phyloP scores from a whole-genome alignment of 2,888 invertebrate species.

The Clivina fossor region DNA sequence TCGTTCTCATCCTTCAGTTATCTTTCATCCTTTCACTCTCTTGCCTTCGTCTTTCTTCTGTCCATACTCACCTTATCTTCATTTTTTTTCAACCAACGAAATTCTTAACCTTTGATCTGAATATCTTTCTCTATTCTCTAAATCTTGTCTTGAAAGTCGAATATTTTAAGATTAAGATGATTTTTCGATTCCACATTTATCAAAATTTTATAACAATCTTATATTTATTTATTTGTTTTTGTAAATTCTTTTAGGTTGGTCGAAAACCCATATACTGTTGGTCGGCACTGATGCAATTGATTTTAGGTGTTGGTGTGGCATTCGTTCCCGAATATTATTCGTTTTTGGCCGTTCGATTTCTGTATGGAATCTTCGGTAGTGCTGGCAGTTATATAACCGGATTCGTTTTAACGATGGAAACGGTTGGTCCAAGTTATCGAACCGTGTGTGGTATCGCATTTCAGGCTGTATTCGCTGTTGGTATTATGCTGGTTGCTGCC shows the following conservation, averaged over 20 bases:
- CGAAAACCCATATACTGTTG: constrained; percentile 77
- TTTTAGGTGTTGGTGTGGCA: constrained; percentile 67
- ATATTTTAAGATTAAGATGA: too few relatives aligned
- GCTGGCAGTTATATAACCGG: constrained; percentile 64
- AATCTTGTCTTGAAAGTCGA: too few relatives aligned
- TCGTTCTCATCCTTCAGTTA: too few relatives aligned
- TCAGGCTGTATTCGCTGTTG: constrained; percentile 75
- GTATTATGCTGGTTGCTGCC: constrained; percentile 79
- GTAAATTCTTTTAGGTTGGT: constrained; percentile 62
- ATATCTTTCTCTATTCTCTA: too few relatives aligned
- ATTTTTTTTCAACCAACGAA: too few relatives aligned
- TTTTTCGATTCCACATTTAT: too few relatives aligned
- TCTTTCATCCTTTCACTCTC: too few relatives aligned
- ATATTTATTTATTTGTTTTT: too few relatives aligned
- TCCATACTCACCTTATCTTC: too few relatives aligned
- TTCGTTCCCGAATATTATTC: constrained; percentile 76
- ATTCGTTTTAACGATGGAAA: constrained; percentile 76
- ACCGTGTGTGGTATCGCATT: constrained; percentile 80
- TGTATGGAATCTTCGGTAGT: constrained; percentile 81
- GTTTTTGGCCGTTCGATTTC: constrained; percentile 66
- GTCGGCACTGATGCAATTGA: constrained; percentile 73
- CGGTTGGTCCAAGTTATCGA: constrained; percentile 77
- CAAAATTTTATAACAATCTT: too few relatives aligned
- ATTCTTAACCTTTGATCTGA: too few relatives aligned
- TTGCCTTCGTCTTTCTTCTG: too few relatives aligned